Evolutionary conservation across 1,140 invertebrate species (phyloP), one percentile per base, ranked within the genome.

Genomic region (Delia radicum): DNA sequence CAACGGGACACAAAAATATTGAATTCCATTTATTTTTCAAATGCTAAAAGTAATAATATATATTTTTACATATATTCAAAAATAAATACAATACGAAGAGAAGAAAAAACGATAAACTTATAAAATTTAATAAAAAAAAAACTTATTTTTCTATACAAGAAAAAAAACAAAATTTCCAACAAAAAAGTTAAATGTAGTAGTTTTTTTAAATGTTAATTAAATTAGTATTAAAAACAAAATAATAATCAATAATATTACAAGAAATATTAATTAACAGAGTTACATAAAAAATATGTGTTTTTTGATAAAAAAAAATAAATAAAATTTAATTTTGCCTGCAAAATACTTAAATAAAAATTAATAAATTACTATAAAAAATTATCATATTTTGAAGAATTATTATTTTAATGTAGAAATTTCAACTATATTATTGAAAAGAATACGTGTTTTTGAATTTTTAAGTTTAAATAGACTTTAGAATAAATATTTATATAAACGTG

Each of bases 241-340:
- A 65, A 80, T 81, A 81, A 75, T 29, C 15, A 75, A 48, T 78
- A 80, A 55, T 55, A 55, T 21, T 55, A 7, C 18, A 55, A 48
- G 7, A 48, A 48, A n/a, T 48, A 48, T 5, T 24, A 55, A 18
- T 0, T 21, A 21, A 21, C 5, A 55, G 1, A 55, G 48, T 10
- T 21, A 55, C 6, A 18, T 21, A 24, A 21, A 24, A 21, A 24
- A 24, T 55, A 55, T 24, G 18, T 55, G 48, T 55, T 55, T 55
- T 55, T 55, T 8, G n/a, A 24, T 21, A 55, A 21, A 55, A 55
- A 55, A 4, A 55, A 21, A 55, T 21, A 55, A 37, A 55, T 55
- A 42, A 42, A 42, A 55, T 18, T 21, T 55, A 21, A 55, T 18
- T 55, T 55, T 55, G 46, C n/a, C 46, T 55, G 8, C n/a, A 55